phyloP scores from a whole-genome alignment of 2,888 invertebrate species.

The Brenthis daphne region DNA sequence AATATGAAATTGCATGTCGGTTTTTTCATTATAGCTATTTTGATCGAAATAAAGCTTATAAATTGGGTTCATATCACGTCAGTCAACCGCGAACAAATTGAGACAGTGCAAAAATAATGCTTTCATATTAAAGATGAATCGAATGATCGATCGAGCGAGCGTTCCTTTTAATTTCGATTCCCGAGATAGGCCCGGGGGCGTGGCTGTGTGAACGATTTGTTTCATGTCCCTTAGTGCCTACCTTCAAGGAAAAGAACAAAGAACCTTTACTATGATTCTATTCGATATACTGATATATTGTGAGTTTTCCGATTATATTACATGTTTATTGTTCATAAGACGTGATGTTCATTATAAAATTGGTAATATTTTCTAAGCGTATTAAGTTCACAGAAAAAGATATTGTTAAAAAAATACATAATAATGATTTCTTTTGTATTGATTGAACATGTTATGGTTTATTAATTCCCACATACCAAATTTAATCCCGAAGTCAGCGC shows the following conservation, averaged over 20 bases:
- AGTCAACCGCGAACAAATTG: slow-evolving; percentile 70
- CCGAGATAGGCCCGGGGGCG: slow-evolving; percentile 74
- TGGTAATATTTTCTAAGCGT: too few species aligned
- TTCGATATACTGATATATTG: slow-evolving; percentile 18
- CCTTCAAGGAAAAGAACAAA: slow-evolving; percentile 44
- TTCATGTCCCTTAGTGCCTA: slow-evolving; percentile 71
- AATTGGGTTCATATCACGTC: slow-evolving; percentile 64
- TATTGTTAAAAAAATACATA: not conserved
- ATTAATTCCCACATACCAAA: too few species aligned
- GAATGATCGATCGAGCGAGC: slow-evolving; percentile 80
- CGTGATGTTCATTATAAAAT: too few species aligned
- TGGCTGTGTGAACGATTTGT: slow-evolving; percentile 78
- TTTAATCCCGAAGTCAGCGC: not conserved
- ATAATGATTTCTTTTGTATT: not conserved
- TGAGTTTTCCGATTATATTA: not conserved
- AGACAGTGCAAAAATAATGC: slow-evolving; percentile 76
- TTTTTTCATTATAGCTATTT: slow-evolving; percentile 42
- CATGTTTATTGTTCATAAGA: too few species aligned
- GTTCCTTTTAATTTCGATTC: slow-evolving; percentile 81
- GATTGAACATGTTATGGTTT: not conserved
- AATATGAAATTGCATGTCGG: slow-evolving; percentile 33
- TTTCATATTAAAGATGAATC: slow-evolving; percentile 76
- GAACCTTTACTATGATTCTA: slow-evolving; percentile 32
- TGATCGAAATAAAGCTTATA: slow-evolving; percentile 56
- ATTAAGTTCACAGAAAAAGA: not conserved